Conservation (phyloP, 2,797 vertebrate species). For the Sandelia bainsii region DNA sequence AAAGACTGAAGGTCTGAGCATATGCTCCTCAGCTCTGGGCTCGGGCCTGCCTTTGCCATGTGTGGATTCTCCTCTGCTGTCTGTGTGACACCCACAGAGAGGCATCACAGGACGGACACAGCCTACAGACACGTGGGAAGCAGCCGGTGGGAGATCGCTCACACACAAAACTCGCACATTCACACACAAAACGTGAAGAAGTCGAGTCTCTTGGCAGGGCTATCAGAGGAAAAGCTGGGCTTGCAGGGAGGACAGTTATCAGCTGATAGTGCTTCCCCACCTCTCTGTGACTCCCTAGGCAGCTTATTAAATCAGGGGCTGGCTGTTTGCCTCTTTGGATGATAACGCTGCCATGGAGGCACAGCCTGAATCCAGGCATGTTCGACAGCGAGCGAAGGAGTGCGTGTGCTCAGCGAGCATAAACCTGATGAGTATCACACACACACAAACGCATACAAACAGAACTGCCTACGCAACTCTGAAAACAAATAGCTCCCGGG, state of each 20-base stretch:
- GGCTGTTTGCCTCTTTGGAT: constrained; percentile 76
- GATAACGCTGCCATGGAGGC: constrained; percentile 66
- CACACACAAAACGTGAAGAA: constrained; percentile 32
- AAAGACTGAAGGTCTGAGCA: constrained; percentile 48
- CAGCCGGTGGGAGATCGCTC: constrained; percentile 52
- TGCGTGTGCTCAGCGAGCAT: constrained; percentile 38
- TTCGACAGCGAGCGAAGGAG: constrained; percentile 42
- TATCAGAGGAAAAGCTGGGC: constrained; percentile 64
- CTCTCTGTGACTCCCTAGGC: constrained; percentile 76
- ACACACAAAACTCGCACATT: constrained; percentile 24
- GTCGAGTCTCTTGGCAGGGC: constrained; percentile 64
- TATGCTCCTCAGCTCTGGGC: constrained; percentile 62
- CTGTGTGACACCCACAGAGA: constrained; percentile 62
- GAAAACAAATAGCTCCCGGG: constrained; percentile 71
- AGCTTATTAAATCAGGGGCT: constrained; percentile 82
- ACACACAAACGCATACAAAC: constrained; percentile 45
- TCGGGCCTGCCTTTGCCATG: constrained; percentile 51
- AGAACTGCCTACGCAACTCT: constrained; percentile 58
- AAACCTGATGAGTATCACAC: constrained; percentile 44
- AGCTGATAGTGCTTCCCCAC: constrained; percentile 77
- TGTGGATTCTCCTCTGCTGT: constrained; percentile 64
- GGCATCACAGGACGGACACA: constrained; percentile 36
- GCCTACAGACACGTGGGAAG: constrained; percentile 72
- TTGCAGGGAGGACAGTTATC: constrained; percentile 77
- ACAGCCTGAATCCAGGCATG: constrained; percentile 47